Evolutionary conservation across 2,888 invertebrate genomes (phyloP), one percentile per base, ranked within the genome.

Genomic region (Prosopocoilus inquinatus): DNA sequence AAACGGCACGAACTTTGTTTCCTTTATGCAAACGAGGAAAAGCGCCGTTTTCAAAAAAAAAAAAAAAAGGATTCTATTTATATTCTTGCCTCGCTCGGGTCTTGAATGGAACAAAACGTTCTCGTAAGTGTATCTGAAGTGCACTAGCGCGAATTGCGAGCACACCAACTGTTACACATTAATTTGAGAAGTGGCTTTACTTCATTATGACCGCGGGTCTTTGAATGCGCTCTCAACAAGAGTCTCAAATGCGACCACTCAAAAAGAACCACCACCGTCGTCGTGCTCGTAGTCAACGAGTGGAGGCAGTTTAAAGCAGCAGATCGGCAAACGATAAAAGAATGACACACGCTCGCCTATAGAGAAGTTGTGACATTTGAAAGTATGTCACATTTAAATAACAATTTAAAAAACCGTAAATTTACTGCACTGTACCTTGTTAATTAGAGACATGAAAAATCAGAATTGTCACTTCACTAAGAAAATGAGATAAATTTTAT

Each of bases 111-210:
- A 43, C 43, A 12, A 20, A 20, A 43, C 15, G 20, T 3, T 9
- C 39, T 12, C 43, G n/a, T 5, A 43, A 43, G 43, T 43, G 43
- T 16, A 16, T 16, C 43, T 43, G 16, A 16, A 43, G 43, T 43
- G 13, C 43, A 43, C 43, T 34, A 13, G 47, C 41, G 36, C 53
- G 54, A 67, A 64, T 64, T 64, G 59, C 61, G 60, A 67, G 65
- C 64, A 58, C 58, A 65, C 68, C 68, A 68, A 68, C 68, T 68
- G 68, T 67, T 68, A 67, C 66, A 63, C 61, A 64, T 61, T 64
- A 64, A 58, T 56, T 59, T 58, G 58, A 64, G 62, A 61, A 62
- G 63, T 65, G 57, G 60, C 58, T 34, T 43, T 34, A 51, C 20
- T 51, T 47, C 47, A 47, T 47, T 47, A 47, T 13, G 34, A 35